Evolutionary conservation across 2,888 invertebrate species (phyloP), one percentile per base, ranked within the genome.

Genomic region (Sesia apiformis): DNA sequence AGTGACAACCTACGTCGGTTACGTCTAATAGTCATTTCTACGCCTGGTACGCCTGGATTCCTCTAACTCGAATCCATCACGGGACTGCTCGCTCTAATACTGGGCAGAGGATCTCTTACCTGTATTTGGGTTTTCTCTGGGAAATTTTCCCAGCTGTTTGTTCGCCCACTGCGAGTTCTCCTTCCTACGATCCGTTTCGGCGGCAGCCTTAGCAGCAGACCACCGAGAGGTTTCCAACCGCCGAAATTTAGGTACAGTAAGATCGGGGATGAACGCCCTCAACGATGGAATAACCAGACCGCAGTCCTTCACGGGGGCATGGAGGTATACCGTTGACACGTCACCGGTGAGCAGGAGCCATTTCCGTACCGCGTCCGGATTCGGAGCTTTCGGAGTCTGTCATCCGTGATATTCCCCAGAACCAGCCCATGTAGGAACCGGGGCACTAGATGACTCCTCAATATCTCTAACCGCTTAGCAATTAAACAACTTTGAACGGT

Each of bases 391-490:
- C 64, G 58, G 0, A 84, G 59, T 42, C 63, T 59, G 1, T 61
- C 60, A 39, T 64, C 63, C 60, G 60, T 51, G 5, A 65, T 53
- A 6, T 50, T 0, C 2, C 70, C 76, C 3, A 80, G 52, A 51
- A 72, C 72, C 6, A 84, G 51, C 4, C 62, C 56, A 57, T 82
- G 80, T 50, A 71, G 58, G 57, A 71, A 73, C 50, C 72, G 65
- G n/a, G 79, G 81, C 8, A 83, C 59, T 41, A 84, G 64, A 64
- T 76, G 67, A 3, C 57, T 63, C 57, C 76, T 61, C 50, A 82
- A 57, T n/a, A n/a, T n/a, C n/a, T n/a, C n/a, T n/a, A n/a, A n/a
- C n/a, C n/a, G n/a, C n/a, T n/a, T n/a, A n/a, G n/a, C n/a, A n/a
- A n/a, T n/a, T n/a, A n/a, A n/a, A n/a, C n/a, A n/a, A n/a, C n/a